Evolutionary conservation across 2,113 vertebrate species (phyloP).

Genomic region (Ciconia stormi): DNA sequence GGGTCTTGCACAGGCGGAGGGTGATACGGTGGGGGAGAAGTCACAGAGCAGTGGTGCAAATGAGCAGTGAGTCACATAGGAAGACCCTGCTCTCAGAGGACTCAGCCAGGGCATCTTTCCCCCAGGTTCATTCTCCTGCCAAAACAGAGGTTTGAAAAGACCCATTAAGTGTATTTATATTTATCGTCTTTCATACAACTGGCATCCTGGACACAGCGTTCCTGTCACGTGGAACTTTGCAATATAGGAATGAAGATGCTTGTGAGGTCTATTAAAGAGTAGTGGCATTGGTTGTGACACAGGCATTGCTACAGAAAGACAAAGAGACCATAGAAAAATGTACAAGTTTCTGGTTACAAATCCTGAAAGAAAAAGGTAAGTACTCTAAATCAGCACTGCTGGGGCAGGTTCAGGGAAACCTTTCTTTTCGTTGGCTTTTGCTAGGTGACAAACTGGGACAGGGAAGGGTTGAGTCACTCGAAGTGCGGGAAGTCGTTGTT

Average conservation of each 20-base stretch:
- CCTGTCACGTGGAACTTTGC: not conserved
- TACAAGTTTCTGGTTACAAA: not conserved
- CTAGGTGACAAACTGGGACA: slow-evolving; percentile 9
- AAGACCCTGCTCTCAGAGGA: not conserved
- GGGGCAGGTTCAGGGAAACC: not conserved
- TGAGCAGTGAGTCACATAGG: not conserved
- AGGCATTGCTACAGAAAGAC: not conserved
- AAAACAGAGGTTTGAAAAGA: not conserved
- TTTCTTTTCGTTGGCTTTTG: not conserved
- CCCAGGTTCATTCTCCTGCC: not conserved
- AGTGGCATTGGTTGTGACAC: not conserved
- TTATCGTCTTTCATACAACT: not conserved
- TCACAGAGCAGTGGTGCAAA: not conserved
- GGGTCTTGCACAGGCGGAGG: not conserved
- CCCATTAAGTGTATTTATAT: not conserved
- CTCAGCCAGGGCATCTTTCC: not conserved
- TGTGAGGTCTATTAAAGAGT: not conserved
- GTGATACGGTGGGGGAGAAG: not conserved
- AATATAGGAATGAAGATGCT: not conserved
- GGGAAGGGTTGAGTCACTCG: not conserved
- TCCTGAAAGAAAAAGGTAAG: not conserved
- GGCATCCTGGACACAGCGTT: not conserved
- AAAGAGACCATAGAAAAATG: not conserved
- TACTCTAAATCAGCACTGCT: not conserved
- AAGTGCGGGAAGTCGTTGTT: not conserved